Evolutionary conservation across 2,888 invertebrate species (phyloP), one percentile per base, ranked within the genome.

Genomic region (Acronicta psi): DNA sequence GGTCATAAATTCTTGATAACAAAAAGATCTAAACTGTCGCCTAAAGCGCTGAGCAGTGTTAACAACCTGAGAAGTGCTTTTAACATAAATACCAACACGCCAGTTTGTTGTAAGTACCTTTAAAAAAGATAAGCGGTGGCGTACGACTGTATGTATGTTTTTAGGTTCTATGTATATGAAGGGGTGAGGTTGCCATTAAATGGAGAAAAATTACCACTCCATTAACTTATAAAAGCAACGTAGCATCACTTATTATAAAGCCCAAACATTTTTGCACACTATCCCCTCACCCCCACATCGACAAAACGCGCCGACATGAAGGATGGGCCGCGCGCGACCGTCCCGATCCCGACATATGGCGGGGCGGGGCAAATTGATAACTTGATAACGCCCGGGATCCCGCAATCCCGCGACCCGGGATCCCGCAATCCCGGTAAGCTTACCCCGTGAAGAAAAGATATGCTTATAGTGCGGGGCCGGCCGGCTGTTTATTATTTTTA

Each of bases 331-430:
- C 34, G 44, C 53, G 36, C 50, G 34, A 34, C 58, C 18, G 20
- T 51, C 46, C 51, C 67, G 54, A 67, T 67, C 73, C 65, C 65
- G 56, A 75, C 75, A 73, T 75, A 75, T 72, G 72, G 64, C 60
- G 44, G 74, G 71, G 71, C 81, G 81, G 73, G 81, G 81, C 79
- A 86, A 89, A 91, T 90, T 91, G 92, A 91, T 92, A 92, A 91
- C 89, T 89, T 88, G 89, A 90, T 91, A 91, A 91, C 89, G 81
- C 77, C 77, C 82, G 61, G 60, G 70, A 67, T 73, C 73, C 77
- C 71, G 63, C 77, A 78, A 82, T 80, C 81, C 72, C 73, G 74
- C 64, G 72, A 65, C 73, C 71, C 73, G 69, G 69, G 71, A 74
- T 53, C 72, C 73, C 72, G 63, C 77, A 73, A 79, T 75, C 85